Evolutionary conservation across 2,888 invertebrate species (phyloP).

Genomic region (Sphaerophoria rueppellii): DNA sequence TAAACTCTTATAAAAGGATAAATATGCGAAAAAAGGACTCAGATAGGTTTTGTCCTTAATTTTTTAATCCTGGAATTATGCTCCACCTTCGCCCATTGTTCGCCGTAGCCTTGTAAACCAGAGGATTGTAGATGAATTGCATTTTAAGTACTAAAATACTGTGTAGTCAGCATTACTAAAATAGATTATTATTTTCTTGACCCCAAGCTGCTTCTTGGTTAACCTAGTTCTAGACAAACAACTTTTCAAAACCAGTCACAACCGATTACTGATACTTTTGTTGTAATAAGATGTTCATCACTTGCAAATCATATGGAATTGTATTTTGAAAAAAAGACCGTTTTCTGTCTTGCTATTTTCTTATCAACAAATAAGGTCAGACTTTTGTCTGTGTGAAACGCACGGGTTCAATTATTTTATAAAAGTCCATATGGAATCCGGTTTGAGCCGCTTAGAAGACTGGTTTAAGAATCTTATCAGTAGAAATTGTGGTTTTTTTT

Average conservation of each 20-base stretch:
- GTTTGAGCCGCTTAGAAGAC: constrained; percentile 30
- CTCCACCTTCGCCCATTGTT: too few species aligned
- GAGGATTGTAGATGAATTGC: too few species aligned
- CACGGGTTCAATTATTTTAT: constrained; percentile 58
- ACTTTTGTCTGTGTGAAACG: constrained; percentile 48
- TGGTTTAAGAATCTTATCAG: constrained; percentile 59
- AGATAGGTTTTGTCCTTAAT: too few species aligned
- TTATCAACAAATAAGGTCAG: constrained; percentile 68
- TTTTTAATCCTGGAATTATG: too few species aligned
- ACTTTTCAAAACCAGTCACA: constrained; percentile 56
- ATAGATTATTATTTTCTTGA: constrained; percentile 43
- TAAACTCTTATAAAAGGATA: too few species aligned
- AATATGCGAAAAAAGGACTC: too few species aligned
- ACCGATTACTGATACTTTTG: constrained; percentile 7
- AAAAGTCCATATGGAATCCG: constrained; percentile 60
- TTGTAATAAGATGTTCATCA: constrained; percentile 21
- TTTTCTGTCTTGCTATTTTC: constrained; percentile 15
- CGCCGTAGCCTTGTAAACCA: too few species aligned
- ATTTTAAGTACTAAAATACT: not conserved
- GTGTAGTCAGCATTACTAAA: constrained; percentile 4
- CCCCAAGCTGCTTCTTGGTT: constrained; percentile 44
- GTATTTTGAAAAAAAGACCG: constrained; percentile 12
- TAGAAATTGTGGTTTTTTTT: constrained; percentile 23
- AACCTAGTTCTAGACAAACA: constrained; percentile 69
- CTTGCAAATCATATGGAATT: not conserved